Conservation (phyloP, 2,113 vertebrate species). For the Oceanites oceanicus region DNA sequence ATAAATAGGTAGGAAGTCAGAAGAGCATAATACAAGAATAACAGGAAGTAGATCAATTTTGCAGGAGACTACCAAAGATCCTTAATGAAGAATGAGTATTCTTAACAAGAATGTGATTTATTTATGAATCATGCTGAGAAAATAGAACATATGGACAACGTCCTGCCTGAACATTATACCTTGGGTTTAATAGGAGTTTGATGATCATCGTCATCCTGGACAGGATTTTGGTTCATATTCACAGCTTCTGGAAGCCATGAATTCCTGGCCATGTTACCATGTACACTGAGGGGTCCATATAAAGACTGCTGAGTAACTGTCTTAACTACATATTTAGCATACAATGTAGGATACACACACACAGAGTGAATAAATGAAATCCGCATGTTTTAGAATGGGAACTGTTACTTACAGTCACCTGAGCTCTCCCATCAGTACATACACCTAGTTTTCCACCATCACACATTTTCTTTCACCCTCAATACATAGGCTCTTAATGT, state of each 20-base stretch:
- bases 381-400: background rate
- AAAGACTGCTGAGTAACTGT: background rate
- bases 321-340: too few relatives aligned
- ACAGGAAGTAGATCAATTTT: background rate
- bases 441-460: background rate
- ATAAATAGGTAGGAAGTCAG: background rate
- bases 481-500: rapidly evolving
- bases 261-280: background rate
- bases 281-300: background rate
- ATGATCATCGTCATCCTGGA: background rate
- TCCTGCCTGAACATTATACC: background rate
- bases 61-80: background rate
- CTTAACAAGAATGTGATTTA: background rate
- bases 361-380: rapidly evolving
- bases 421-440: background rate
- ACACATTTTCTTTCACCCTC: background rate
- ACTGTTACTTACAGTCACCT: background rate
- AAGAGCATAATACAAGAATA: background rate
- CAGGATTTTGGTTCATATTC: background rate
- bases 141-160: background rate
- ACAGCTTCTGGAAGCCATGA: background rate
- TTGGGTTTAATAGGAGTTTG: background rate
- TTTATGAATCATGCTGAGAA: background rate
- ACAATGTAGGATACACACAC: background rate
- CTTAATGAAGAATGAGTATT: background rate